Conservation (phyloP, 1,140 invertebrate species). For the Spodoptera frugiperda region DNA sequence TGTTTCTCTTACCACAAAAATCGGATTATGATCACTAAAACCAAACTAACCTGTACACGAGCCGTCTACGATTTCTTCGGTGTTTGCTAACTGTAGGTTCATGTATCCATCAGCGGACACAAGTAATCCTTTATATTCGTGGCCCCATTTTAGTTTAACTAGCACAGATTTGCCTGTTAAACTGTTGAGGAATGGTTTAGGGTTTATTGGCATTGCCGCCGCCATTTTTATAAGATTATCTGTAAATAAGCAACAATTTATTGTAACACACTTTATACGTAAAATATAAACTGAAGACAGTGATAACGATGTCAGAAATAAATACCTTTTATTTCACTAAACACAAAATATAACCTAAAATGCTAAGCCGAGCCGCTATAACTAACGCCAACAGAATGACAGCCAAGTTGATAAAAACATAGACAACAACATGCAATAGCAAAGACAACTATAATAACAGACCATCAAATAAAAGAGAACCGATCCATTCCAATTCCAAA, state of each 20-base stretch:
- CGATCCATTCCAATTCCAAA: no score
- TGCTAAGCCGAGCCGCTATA: not conserved
- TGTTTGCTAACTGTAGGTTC: constrained; percentile 99
- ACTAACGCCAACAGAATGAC: not conserved
- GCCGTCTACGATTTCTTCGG: constrained; percentile 99
- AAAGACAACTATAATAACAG: not conserved
- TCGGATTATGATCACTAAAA: not conserved
- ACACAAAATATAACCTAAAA: constrained; percentile 32
- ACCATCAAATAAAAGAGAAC: no score
- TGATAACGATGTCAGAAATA: not conserved
- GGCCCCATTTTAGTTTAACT: constrained; percentile 99
- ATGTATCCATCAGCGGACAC: constrained; percentile 99
- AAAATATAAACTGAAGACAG: not conserved
- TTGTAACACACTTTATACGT: not conserved
- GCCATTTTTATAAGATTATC: constrained; percentile 79
- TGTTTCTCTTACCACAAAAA: not conserved
- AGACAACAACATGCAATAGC: not conserved
- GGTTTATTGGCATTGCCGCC: constrained; percentile 98
- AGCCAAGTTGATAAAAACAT: not conserved
- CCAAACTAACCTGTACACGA: constrained; percentile 90
- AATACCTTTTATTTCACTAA: constrained; percentile 2
- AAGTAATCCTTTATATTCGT: constrained; percentile 99
- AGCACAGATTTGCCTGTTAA: constrained; percentile 99
- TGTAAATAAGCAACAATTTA: constrained; percentile 45
- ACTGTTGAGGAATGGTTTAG: constrained; percentile 99